Percentiles rank a stretch among this genome's conserved stretches.
Conservation (phyloP, 2,888 invertebrate species). For the Rosalia funebris region DNA sequence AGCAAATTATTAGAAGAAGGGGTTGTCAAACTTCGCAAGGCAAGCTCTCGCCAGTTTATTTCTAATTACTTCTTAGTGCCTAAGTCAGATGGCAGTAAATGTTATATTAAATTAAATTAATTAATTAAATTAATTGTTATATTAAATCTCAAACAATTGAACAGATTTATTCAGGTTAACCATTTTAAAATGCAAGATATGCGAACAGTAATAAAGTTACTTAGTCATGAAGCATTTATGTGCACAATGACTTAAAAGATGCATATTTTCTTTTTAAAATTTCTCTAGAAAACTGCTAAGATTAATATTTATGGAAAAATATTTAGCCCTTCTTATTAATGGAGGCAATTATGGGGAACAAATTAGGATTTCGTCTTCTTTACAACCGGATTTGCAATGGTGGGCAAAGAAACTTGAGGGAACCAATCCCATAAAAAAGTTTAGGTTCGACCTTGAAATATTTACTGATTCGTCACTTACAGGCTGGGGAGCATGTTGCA, state of each 20-base stretch:
- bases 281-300: conserved; percentile 27
- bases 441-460: too few species aligned
- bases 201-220: too few species aligned
- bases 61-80: too few species aligned
- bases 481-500: conserved; percentile 30
- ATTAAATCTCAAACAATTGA: neutral
- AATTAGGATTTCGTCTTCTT: conserved; percentile 16
- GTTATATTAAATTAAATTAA: too few species aligned
- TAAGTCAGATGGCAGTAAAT: too few species aligned
- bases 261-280: conserved; percentile 32
- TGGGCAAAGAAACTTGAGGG: conserved; percentile 20
- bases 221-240: conserved; percentile 15
- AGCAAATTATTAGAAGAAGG: too few species aligned
- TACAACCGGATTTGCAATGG: conserved; percentile 36
- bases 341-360: conserved; percentile 23
- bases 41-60: too few species aligned
- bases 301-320: conserved; percentile 30
- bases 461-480: conserved; percentile 31
- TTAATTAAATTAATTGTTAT: too few species aligned
- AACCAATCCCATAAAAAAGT: too few species aligned
- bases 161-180: neutral
- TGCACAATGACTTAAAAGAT: conserved; percentile 30
- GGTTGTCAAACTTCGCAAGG: too few species aligned
- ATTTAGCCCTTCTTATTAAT: conserved; percentile 23
- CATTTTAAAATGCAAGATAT: too few species aligned